Percentiles rank a stretch among this genome's conserved stretches.
These are phyloP conservation scores for Diadophis punctatus DNA, from an alignment of 2,113 vertebrate species.

Conservation along the genomic window DNA sequence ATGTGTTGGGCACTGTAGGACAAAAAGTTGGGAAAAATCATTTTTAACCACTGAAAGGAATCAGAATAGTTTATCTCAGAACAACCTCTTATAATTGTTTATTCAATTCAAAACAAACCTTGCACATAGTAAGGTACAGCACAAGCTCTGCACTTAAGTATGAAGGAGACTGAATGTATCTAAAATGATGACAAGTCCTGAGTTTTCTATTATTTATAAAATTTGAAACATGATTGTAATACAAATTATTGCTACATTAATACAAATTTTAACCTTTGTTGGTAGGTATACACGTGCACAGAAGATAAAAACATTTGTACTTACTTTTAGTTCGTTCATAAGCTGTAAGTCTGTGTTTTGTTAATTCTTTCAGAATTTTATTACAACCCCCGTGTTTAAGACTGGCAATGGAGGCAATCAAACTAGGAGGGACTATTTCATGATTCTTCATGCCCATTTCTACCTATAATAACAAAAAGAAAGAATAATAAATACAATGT, in stretches of 20 bases:
- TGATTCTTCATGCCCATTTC: slow-evolving; percentile 99
- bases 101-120: neutral
- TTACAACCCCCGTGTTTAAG: slow-evolving; percentile 95
- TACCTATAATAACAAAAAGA: slow-evolving; percentile 74
- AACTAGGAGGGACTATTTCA: slow-evolving; percentile 90
- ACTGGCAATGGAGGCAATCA: slow-evolving; percentile 91
- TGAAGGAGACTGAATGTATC: neutral
- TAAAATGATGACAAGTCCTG: neutral
- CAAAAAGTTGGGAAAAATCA: neutral
- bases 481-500: neutral
- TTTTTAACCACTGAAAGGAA: neutral
- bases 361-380: slow-evolving; percentile 88
- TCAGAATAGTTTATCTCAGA: neutral
- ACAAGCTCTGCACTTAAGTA: neutral
- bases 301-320: slow-evolving; percentile 38
- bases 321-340: slow-evolving; percentile 89
- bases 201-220: neutral
- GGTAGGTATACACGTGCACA: neutral
- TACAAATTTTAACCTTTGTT: neutral
- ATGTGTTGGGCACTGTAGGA: neutral
- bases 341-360: slow-evolving; percentile 87
- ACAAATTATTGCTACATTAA: neutral
- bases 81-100: neutral
- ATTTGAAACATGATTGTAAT: neutral
- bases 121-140: neutral